Conservation (phyloP, 30 jellyfish, hydroid and myxozoan genomes). For the Hydractinia echinata region DNA sequence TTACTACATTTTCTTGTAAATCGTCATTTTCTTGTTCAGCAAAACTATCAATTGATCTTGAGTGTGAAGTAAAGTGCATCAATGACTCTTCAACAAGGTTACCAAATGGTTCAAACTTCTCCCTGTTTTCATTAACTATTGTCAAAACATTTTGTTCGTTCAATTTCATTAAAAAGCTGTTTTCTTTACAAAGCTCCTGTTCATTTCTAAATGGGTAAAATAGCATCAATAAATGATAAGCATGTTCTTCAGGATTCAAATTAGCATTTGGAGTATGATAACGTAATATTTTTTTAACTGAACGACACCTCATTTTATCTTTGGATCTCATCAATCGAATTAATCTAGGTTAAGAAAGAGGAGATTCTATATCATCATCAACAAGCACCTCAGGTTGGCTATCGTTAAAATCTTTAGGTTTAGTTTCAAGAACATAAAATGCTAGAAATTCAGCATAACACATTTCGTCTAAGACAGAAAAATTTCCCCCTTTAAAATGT, state of each 20-base stretch:
- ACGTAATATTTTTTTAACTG: neutral
- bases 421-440: constrained; percentile 6
- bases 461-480: neutral
- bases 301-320: constrained; percentile 4
- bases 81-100: no score
- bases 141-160: no score
- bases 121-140: no score
- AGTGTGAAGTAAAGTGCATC: no score
- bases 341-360: neutral
- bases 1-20: no score
- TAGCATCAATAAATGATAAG: neutral
- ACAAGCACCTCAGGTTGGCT: neutral
- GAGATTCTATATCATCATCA: neutral
- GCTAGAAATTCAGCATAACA: constrained; percentile 17
- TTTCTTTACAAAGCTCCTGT: neutral
- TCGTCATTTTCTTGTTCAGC: no score
- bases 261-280: constrained; percentile 8
- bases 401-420: neutral
- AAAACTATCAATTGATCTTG: no score
- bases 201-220: neutral
- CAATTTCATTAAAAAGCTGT: no score
- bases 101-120: no score
- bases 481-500: constrained; percentile 16
- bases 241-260: constrained; percentile 2
- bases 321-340: neutral